Percentiles rank a stretch among this genome's conserved stretches.
These are phyloP conservation scores for Zalophus californianus DNA, from an alignment of 2,797 vertebrate genomes.

Conservation along the genomic window DNA sequence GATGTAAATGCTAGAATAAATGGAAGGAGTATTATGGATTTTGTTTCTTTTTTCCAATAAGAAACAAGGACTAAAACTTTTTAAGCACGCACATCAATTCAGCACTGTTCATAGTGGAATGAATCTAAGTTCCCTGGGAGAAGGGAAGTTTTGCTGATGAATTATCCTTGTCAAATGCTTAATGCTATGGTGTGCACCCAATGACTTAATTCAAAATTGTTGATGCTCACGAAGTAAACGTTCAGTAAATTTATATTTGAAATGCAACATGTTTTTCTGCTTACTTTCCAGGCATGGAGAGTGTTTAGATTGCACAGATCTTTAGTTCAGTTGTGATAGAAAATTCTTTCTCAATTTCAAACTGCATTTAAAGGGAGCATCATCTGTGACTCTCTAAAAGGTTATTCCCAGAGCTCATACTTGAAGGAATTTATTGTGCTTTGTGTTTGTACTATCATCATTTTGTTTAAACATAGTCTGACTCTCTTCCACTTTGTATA, in stretches of 20 bases:
- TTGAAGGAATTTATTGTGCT: background rate
- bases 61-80: background rate
- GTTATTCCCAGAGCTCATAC: background rate
- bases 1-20: background rate
- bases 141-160: conserved; percentile 8
- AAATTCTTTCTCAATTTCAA: conserved; percentile 42
- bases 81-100: background rate
- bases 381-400: background rate
- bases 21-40: background rate
- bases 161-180: background rate
- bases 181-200: background rate
- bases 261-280: background rate
- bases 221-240: background rate
- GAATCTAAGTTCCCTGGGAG: background rate
- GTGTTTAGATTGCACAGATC: background rate
- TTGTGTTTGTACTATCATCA: background rate
- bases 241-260: background rate
- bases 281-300: background rate
- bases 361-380: background rate
- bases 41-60: background rate
- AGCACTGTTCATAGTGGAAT: background rate
- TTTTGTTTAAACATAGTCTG: background rate
- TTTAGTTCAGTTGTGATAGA: background rate
- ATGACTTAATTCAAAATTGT: background rate
- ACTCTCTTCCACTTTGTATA: background rate